A percentile compares a stretch with the other conserved stretches of the same genome.
phyloP scores from a whole-genome alignment of 2,797 vertebrate species.

The Artibeus jamaicensis region DNA sequence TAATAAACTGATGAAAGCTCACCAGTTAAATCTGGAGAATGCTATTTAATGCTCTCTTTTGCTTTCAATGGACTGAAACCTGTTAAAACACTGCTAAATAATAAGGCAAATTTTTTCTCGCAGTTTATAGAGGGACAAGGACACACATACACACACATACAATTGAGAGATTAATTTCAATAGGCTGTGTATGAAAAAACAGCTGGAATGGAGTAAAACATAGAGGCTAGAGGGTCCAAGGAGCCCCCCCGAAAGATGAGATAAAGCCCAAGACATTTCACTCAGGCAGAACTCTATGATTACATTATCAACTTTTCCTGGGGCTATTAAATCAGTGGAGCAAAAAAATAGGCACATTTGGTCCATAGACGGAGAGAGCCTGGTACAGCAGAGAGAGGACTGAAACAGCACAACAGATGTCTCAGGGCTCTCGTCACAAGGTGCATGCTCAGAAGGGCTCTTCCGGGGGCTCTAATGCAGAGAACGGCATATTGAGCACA shows the following conservation, averaged over 20 bases:
- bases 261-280: conserved; percentile 35
- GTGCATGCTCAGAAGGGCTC: conserved; percentile 61
- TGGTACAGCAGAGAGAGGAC: conserved; percentile 53
- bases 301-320: conserved; percentile 68
- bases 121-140: neutral
- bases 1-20: conserved; percentile 62
- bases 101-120: conserved; percentile 43
- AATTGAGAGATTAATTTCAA: neutral
- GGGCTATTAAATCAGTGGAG: conserved; percentile 77
- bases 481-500: conserved; percentile 65
- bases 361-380: conserved; percentile 69
- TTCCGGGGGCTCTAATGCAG: conserved; percentile 52
- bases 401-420: conserved; percentile 73
- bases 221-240: neutral
- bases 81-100: conserved; percentile 66
- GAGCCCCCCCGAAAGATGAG: conserved; percentile 24
- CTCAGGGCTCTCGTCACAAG: conserved; percentile 73
- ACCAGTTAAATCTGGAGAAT: conserved; percentile 64
- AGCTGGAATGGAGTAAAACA: neutral
- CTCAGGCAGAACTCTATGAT: conserved; percentile 67
- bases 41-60: conserved; percentile 62
- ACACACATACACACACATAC: neutral
- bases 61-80: conserved; percentile 71
- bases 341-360: conserved; percentile 78
- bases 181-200: neutral